phyloP scores from a whole-genome alignment of 2,888 invertebrate species.

The Globia sparganii region DNA sequence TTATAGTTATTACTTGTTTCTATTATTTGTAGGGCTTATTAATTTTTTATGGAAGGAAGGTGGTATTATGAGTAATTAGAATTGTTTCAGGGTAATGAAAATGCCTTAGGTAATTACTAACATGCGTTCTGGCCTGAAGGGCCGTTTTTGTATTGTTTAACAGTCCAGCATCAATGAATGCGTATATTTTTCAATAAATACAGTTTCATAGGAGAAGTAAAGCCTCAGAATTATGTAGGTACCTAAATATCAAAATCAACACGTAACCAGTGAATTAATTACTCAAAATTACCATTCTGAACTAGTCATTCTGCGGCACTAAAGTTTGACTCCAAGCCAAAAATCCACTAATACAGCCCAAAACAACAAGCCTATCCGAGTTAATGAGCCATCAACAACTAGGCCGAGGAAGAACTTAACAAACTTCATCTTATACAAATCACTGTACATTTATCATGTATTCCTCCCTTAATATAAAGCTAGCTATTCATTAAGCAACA shows the following conservation, averaged over 20 bases:
- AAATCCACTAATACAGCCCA: slow-evolving; percentile 16
- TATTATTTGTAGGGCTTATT: slow-evolving; percentile 58
- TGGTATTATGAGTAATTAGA: slow-evolving; percentile 45
- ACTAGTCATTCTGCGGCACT: slow-evolving; percentile 1
- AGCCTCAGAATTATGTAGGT: background rate
- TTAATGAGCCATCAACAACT: slow-evolving; percentile 57
- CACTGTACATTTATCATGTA: slow-evolving; percentile 75
- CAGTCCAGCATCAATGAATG: no score
- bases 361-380: slow-evolving; percentile 51
- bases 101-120: slow-evolving; percentile 1
- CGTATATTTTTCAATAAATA: no score
- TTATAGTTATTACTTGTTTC: slow-evolving; percentile 62
- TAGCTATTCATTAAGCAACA: slow-evolving; percentile 79
- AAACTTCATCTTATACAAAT: slow-evolving; percentile 71
- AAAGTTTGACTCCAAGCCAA: slow-evolving; percentile 34
- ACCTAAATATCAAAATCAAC: background rate
- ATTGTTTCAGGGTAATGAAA: slow-evolving; percentile 22
- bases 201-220: no score
- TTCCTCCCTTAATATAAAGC: slow-evolving; percentile 75
- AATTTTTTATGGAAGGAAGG: slow-evolving; percentile 26
- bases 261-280: background rate
- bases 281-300: background rate
- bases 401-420: slow-evolving; percentile 54
- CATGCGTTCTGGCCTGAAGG: background rate
- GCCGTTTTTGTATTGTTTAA: background rate